These are phyloP conservation scores for Drosophila mimica DNA, from an alignment of 2,888 invertebrate genomes.

Conservation along the genomic window DNA sequence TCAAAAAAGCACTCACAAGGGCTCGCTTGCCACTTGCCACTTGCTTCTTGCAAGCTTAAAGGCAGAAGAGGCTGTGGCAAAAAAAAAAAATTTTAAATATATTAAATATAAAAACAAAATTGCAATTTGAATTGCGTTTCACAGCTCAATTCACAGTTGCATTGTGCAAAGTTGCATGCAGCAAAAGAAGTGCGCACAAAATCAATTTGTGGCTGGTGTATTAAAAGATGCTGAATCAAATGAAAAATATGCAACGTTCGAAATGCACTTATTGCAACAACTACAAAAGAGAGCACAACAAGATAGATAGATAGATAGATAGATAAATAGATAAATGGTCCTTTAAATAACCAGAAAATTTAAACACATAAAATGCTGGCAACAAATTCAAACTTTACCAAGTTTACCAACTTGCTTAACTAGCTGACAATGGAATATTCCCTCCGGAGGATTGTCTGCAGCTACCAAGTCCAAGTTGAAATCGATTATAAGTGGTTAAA, in stretches of 20 bases:
- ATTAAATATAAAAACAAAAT: neutral
- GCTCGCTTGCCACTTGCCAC: neutral
- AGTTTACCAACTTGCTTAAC: neutral
- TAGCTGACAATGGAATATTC: too few species aligned
- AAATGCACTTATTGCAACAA: neutral
- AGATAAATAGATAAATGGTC: neutral
- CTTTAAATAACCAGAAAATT: too few species aligned
- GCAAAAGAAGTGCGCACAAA: slow-evolving; percentile 1
- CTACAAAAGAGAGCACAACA: neutral
- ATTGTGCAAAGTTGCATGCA: slow-evolving; percentile 10
- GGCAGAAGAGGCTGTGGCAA: neutral
- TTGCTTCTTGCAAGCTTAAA: neutral
- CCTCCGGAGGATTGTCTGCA: too few species aligned
- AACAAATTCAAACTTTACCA: neutral
- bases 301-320: neutral
- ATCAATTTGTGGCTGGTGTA: slow-evolving; percentile 16
- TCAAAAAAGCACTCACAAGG: slow-evolving; percentile 23
- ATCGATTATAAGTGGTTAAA: too few species aligned
- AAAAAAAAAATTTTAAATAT: neutral
- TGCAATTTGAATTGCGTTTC: slow-evolving; percentile 28
- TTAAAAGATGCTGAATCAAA: slow-evolving; percentile 4
- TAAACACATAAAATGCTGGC: too few species aligned
- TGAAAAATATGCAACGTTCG: neutral
- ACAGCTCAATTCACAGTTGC: slow-evolving; percentile 19
- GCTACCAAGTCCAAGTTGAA: too few species aligned